phyloP scores from a whole-genome alignment of 2,113 vertebrate species.

The Leptocoma aspasia region DNA sequence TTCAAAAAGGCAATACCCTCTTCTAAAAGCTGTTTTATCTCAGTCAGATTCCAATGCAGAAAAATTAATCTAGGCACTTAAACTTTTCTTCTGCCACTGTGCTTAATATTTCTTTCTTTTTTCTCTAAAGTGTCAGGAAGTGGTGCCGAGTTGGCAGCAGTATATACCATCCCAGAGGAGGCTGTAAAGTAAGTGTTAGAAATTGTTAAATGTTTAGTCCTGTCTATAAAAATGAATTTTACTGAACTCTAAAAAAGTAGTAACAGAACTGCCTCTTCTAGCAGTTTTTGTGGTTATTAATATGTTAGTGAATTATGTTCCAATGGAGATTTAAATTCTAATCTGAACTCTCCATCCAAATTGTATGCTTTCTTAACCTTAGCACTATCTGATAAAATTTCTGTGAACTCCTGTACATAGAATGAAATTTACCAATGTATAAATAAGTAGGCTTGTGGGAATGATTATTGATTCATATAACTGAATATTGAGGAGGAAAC shows the following conservation, averaged over 20 bases:
- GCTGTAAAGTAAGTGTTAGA: constrained; percentile 34
- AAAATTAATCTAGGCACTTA: background rate
- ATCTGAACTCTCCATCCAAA: background rate
- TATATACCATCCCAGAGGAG: constrained; percentile 37
- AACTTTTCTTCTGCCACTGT: background rate
- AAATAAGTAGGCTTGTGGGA: background rate
- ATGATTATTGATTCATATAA: background rate
- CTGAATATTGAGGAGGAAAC: background rate
- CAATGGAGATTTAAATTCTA: background rate
- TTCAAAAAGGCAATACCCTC: background rate
- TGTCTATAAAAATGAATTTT: constrained; percentile 32
- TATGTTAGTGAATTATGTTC: background rate
- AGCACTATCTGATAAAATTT: background rate
- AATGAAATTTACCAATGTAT: background rate
- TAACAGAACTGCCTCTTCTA: background rate
- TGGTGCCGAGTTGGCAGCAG: constrained; percentile 23
- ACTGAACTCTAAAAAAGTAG: background rate
- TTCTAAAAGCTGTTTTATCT: background rate
- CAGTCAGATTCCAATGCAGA: background rate
- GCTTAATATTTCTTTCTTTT: constrained; percentile 31
- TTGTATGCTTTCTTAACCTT: background rate
- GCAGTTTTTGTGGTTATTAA: constrained; percentile 5
- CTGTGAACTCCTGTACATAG: background rate
- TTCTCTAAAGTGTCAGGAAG: constrained; percentile 16
- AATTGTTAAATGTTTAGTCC: constrained; percentile 36